Evolutionary conservation across 2,113 vertebrate genomes (phyloP), one percentile per base, ranked within the genome.

Genomic region (Picathartes gymnocephalus): DNA sequence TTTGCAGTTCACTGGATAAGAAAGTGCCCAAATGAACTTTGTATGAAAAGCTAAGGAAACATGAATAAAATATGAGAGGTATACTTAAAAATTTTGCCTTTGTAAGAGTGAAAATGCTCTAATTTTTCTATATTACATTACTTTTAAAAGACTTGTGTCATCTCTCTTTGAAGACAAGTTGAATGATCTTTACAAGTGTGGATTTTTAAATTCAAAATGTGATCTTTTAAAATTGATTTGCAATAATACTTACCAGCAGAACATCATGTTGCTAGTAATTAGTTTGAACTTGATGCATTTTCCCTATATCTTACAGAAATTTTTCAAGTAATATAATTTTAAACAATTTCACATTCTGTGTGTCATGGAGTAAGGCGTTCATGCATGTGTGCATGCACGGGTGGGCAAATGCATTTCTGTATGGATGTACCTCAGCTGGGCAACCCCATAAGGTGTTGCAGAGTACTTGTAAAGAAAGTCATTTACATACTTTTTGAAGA

Each of bases 381-480:
- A 58, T 33, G 42, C 8, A 15, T 28, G 18, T 0, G 1, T 47
- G 40, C 28, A 16, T 24, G 27, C 4, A 31, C 7, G n/a, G 9
- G 8, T 54, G 33, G 19, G 9, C 42, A 65, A 69, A 64, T 1
- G 4, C 14, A 7, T 68, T 62, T 90, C 33, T 56, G 7, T 33
- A 35, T 40, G 33, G 22, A 17, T 81, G 50, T 72, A 17, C 6
- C 6, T 30, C 45, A 39, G 7, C 13, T 56, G 64, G 16, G 18
- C 10, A 90, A 64, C 13, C 13, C 21, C n/a, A 35, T 21, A 45
- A 45, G 2, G 27, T 64, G 10, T 23, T 89, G 37, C 13, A 48
- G 10, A 30, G 35, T 48, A 25, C 11, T 35, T 60, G 24, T 44
- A 42, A 40, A 68, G 3, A 40, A 37, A 16, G 3, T 28, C 0